phyloP scores from a whole-genome alignment of 1,140 invertebrate species.

The Drosophila ercepeae region DNA sequence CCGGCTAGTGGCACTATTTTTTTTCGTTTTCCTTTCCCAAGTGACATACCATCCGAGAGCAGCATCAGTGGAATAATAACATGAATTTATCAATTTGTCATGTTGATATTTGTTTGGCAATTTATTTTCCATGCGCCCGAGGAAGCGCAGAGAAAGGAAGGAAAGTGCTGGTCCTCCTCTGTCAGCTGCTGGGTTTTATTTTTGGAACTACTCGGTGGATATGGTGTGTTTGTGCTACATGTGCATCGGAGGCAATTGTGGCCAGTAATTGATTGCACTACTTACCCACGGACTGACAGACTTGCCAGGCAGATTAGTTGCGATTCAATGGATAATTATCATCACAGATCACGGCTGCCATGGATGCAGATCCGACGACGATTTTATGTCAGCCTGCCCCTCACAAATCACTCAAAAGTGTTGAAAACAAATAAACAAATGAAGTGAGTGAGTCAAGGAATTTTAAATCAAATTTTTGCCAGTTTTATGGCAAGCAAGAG shows the following conservation, averaged over 20 bases:
- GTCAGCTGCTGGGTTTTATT: conserved; percentile 53
- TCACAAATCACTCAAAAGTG: conserved; percentile 67
- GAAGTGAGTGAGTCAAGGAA: conserved; percentile 12
- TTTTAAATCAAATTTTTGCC: conserved; percentile 51
- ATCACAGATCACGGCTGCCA: conserved; percentile 46
- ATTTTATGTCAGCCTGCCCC: conserved; percentile 13
- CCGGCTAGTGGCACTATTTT: conserved; percentile 9
- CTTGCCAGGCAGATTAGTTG: conserved; percentile 42
- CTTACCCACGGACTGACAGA: conserved; percentile 43
- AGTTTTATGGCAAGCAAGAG: no score
- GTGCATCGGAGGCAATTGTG: conserved; percentile 60
- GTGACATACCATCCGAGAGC: conserved; percentile 29
- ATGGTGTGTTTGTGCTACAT: conserved; percentile 18
- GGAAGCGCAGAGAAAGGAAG: conserved; percentile 5
- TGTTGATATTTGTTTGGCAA: conserved; percentile 83
- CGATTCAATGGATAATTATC: conserved; percentile 51
- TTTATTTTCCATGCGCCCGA: conserved; percentile 74
- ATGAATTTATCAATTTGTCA: conserved; percentile 83
- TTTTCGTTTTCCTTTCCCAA: conserved; percentile 7
- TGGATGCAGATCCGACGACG: conserved; percentile 15
- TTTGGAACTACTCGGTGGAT: conserved; percentile 35
- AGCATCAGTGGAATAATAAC: conserved; percentile 75
- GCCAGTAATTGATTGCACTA: conserved; percentile 73
- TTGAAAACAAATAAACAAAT: conserved; percentile 55
- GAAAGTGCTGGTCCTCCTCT: conserved; percentile 20